Evolutionary conservation across 1,140 invertebrate species (phyloP).

Genomic region (Zaprionus inermis): DNA sequence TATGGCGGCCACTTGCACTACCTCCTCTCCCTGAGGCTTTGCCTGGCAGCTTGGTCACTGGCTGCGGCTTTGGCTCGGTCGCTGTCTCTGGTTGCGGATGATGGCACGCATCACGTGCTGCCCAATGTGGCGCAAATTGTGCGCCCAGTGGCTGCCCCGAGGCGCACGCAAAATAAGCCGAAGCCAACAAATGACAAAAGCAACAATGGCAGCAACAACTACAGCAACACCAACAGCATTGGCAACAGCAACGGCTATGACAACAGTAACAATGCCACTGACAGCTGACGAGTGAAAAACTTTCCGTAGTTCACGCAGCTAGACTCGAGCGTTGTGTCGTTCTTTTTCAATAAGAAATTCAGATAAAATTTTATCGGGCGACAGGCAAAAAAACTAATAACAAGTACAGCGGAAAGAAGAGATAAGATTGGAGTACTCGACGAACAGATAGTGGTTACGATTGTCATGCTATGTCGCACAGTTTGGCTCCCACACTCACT

Average conservation of each 20-base stretch:
- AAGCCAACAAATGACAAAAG: constrained; percentile 56
- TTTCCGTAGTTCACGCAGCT: not conserved
- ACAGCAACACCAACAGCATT: constrained; percentile 17
- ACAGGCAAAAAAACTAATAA: constrained; percentile 38
- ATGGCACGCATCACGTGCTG: constrained; percentile 71
- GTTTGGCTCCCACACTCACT: not conserved
- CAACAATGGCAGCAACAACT: not conserved
- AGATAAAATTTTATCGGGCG: constrained; percentile 62
- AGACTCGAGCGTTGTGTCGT: not conserved
- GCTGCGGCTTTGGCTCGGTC: too few relatives aligned
- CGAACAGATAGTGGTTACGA: not conserved
- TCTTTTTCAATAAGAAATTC: constrained; percentile 44
- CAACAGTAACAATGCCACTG: constrained; percentile 1
- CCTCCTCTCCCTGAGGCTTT: constrained; percentile 11
- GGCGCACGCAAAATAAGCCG: constrained; percentile 54
- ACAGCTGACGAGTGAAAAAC: constrained; percentile 59
- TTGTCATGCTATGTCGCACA: not conserved
- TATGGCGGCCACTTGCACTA: constrained; percentile 28
- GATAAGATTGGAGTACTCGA: constrained; percentile 1
- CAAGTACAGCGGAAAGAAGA: constrained; percentile 1
- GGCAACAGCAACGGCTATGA: constrained; percentile 9
- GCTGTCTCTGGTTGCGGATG: constrained; percentile 16
- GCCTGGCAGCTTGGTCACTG: too few relatives aligned
- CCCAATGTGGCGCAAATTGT: constrained; percentile 70
- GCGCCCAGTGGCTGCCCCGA: constrained; percentile 24